Evolutionary conservation across 2,113 vertebrate genomes (phyloP).

Genomic region (Hypocryptadius cinnamomeus): DNA sequence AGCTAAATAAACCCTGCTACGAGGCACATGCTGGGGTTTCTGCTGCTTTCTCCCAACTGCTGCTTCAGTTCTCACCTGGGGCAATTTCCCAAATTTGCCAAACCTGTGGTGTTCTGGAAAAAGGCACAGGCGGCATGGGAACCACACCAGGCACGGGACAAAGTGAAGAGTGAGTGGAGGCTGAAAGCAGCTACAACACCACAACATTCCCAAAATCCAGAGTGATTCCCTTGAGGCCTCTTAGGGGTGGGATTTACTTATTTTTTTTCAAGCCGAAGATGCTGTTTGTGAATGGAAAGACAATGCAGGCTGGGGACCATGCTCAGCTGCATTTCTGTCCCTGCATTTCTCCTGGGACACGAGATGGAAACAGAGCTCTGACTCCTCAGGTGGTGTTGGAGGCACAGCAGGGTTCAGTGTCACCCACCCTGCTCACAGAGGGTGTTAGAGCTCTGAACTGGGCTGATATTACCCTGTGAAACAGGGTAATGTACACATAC

Average conservation of each 20-base stretch:
- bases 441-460: not conserved
- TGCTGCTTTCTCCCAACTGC: not conserved
- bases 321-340: not conserved
- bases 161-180: not conserved
- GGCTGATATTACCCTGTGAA: not conserved
- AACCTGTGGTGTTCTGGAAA: not conserved
- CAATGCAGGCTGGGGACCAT: not conserved
- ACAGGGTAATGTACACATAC: not conserved
- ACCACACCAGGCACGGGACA: not conserved
- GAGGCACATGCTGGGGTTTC: rapidly evolving
- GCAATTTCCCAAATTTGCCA: not conserved
- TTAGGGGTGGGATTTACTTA: not conserved
- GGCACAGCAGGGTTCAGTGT: not conserved
- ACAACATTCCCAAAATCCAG: not conserved
- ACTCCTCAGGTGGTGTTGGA: not conserved
- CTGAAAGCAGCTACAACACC: not conserved
- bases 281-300: not conserved
- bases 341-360: not conserved
- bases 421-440: not conserved
- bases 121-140: not conserved
- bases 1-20: not conserved
- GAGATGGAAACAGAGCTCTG: not conserved
- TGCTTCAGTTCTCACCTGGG: not conserved
- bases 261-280: not conserved
- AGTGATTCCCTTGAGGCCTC: not conserved